These are phyloP conservation scores for Linurgus olivaceus DNA, from an alignment of 2,797 vertebrate species.

Conservation along the genomic window DNA sequence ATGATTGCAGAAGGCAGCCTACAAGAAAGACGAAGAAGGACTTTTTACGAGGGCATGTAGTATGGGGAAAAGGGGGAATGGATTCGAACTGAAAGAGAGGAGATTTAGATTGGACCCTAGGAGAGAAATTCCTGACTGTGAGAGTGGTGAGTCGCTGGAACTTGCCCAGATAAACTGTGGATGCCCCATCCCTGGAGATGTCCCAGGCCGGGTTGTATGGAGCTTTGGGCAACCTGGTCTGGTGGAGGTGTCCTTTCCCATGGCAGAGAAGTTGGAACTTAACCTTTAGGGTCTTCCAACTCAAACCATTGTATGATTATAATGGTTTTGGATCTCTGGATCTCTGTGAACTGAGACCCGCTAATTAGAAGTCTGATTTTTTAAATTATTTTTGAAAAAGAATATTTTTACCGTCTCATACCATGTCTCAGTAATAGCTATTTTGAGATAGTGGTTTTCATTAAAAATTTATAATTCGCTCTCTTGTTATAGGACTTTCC, in stretches of 20 bases:
- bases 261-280: not conserved
- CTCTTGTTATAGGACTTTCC: not conserved
- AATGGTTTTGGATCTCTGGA: not conserved
- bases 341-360: not conserved
- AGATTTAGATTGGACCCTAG: not conserved
- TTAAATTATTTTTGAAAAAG: not conserved
- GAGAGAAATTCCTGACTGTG: not conserved
- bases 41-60: not conserved
- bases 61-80: not conserved
- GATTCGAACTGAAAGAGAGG: not conserved
- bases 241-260: not conserved
- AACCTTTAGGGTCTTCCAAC: not conserved
- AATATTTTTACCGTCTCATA: not conserved
- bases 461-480: not conserved
- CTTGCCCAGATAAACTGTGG: not conserved
- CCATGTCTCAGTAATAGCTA: not conserved
- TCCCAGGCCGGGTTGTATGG: not conserved
- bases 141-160: not conserved
- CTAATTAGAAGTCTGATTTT: not conserved
- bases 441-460: not conserved
- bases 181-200: not conserved
- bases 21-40: rapidly evolving
- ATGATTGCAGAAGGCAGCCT: not conserved
- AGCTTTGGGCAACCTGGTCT: not conserved
- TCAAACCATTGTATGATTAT: not conserved